Conservation (phyloP, 2,113 vertebrate species). For the Marmota flaviventris region DNA sequence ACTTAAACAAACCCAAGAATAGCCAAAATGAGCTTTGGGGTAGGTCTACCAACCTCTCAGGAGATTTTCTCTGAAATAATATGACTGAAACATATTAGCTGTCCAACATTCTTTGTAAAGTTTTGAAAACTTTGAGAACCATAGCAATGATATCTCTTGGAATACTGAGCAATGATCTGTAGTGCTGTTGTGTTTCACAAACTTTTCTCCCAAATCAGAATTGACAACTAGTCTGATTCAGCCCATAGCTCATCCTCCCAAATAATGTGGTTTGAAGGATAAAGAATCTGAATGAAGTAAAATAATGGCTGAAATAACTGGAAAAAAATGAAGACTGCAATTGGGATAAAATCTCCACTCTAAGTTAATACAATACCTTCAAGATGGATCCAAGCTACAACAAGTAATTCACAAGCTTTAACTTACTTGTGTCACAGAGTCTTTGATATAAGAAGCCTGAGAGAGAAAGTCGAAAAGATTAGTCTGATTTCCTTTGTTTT, state of each 20-base stretch:
- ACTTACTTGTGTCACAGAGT: slow-evolving; percentile 68
- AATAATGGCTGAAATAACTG: slow-evolving; percentile 56
- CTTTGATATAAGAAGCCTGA: slow-evolving; percentile 70
- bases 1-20: slow-evolving; percentile 50
- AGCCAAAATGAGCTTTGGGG: not conserved
- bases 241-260: slow-evolving; percentile 56
- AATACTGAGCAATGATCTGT: slow-evolving; percentile 34
- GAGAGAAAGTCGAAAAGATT: slow-evolving; percentile 42
- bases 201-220: slow-evolving; percentile 67
- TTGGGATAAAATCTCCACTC: not conserved
- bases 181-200: slow-evolving; percentile 49
- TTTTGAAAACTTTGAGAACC: slow-evolving; percentile 58
- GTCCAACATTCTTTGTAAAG: slow-evolving; percentile 51
- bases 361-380: slow-evolving; percentile 18
- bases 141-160: slow-evolving; percentile 19
- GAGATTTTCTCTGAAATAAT: slow-evolving; percentile 51
- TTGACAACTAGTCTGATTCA: slow-evolving; percentile 65
- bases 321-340: slow-evolving; percentile 46
- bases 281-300: slow-evolving; percentile 59
- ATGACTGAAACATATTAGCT: slow-evolving; percentile 17
- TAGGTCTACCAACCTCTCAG: not conserved
- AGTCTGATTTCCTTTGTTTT: slow-evolving; percentile 73
- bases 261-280: slow-evolving; percentile 67
- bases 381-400: not conserved
- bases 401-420: slow-evolving; percentile 63